A percentile compares a stretch with the other conserved stretches of the same genome.
These are phyloP conservation scores for Archips crataeganus DNA, from an alignment of 2,888 invertebrate genomes.

Conservation along the genomic window DNA sequence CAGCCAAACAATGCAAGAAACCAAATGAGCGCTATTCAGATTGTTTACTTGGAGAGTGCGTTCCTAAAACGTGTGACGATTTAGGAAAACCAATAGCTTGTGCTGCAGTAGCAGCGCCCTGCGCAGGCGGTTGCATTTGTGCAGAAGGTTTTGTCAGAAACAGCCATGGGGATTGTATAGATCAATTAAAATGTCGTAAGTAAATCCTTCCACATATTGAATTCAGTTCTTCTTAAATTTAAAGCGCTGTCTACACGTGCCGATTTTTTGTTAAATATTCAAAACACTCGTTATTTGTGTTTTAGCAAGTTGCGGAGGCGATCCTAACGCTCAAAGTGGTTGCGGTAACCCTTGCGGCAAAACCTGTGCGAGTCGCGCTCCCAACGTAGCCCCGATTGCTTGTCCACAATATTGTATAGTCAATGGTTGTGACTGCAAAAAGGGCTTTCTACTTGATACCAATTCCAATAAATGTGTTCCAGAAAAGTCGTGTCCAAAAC, in stretches of 20 bases:
- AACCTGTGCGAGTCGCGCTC: conserved; percentile 18
- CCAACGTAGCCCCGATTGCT: conserved; percentile 12
- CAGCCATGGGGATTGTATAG: conserved; percentile 27
- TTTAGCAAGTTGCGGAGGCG: conserved; percentile 30
- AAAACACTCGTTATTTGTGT: background rate
- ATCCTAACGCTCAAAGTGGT: conserved; percentile 23
- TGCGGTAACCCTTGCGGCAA: conserved; percentile 36
- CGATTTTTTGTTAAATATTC: too few relatives aligned
- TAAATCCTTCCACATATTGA: background rate
- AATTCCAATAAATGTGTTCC: conserved; percentile 30
- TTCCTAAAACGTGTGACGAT: conserved; percentile 15
- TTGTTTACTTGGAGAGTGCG: conserved; percentile 22
- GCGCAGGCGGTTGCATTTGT: conserved; percentile 35
- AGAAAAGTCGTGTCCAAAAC: conserved; percentile 20
- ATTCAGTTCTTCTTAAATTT: too few relatives aligned
- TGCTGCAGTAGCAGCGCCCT: conserved; percentile 21
- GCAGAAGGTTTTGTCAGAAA: conserved; percentile 31
- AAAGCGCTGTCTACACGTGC: too few relatives aligned
- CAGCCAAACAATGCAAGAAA: conserved; percentile 25
- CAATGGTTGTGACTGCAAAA: conserved; percentile 36
- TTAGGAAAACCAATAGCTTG: conserved; percentile 29
- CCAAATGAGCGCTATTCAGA: conserved; percentile 20
- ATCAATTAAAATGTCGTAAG: conserved; percentile 15
- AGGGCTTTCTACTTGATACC: conserved; percentile 22
- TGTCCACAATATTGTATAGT: conserved; percentile 25